phyloP scores from a whole-genome alignment of 2,113 vertebrate genomes.

The Aptenodytes patagonicus region DNA sequence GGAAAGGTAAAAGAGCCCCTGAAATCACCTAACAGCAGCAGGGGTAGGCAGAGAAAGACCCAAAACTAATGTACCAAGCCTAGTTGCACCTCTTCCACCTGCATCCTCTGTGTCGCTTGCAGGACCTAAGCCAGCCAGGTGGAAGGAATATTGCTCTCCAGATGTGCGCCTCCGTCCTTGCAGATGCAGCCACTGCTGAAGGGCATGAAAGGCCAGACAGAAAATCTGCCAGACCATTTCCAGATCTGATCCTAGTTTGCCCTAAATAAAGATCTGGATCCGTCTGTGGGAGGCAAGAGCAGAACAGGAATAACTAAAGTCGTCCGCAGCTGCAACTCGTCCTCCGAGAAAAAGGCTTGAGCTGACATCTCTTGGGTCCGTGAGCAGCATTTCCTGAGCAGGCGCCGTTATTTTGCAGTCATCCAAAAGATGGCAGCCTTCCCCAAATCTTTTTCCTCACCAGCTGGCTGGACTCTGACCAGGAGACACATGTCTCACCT shows the following conservation, averaged over 20 bases:
- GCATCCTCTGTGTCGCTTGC: background rate
- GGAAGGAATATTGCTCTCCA: background rate
- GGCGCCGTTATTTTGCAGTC: background rate
- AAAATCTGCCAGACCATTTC: background rate
- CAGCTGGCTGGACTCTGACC: background rate
- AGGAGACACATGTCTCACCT: background rate
- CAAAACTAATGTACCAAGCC: fast-evolving
- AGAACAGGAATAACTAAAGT: background rate
- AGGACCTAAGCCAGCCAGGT: background rate
- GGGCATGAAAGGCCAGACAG: background rate
- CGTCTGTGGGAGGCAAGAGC: background rate
- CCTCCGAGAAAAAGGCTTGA: background rate
- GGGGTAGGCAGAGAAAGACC: too few species aligned
- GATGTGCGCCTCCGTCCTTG: background rate
- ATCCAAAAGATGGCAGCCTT: slow-evolving; percentile 66
- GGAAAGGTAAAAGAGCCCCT: background rate
- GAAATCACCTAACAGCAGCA: background rate
- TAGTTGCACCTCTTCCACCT: background rate
- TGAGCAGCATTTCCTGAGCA: background rate
- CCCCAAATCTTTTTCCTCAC: background rate
- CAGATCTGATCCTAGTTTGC: background rate
- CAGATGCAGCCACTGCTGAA: background rate
- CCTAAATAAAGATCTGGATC: background rate
- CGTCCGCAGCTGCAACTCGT: fast-evolving
- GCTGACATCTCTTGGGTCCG: fast-evolving